Base-by-base conservation (phyloP, 2,113 vertebrate species). In the Urocitellus parryii region DNA sequence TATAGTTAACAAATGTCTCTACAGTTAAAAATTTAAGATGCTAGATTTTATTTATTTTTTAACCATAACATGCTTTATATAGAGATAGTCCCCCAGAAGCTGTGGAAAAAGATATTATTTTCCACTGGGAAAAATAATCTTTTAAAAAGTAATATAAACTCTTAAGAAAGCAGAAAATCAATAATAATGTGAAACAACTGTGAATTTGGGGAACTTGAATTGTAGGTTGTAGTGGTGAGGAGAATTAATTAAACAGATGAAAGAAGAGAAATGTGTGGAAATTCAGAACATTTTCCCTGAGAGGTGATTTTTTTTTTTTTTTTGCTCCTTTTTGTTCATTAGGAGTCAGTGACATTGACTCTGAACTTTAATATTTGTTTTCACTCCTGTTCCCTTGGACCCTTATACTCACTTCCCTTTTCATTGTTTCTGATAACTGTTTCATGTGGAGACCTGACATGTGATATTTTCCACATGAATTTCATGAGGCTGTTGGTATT, bases 141-240 rank as follows among this genome's bases (percentile, higher is more conserved):
- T 97, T 95, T 68, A 79, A 42, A 7, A 0, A 93, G 80, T 39
- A 90, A n/a, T 88, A 95, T 72, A 76, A 51, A 7, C 61, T 11
- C 11, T 51, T 85, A 93, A 96, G 27, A 32, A 56, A 48, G 67
- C n/a, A 95, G 48, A 96, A 96, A 95, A 94, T 97, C 65, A 87
- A 88, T 87, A 79, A 63, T 80, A 88, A 27, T 42, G 45, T 79
- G 32, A 86, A 96, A 86, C 25, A 63, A 8, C 90, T 79, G 8
- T 89, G 45, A 65, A 68, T 9, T 94, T 95, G 67, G 7, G 5
- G 58, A 93, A 65, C 17, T 12, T 37, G 24, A 39, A 53, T 87
- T 92, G 58, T 73, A 42, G 65, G 5, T 8, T 82, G 39, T 11
- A 42, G 3, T 96, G 0, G 0, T 70, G 63, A 78, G 0, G 14